These are phyloP conservation scores for Melipona quadrifasciata DNA, from an alignment of 1,140 invertebrate species.

Conservation along the genomic window DNA sequence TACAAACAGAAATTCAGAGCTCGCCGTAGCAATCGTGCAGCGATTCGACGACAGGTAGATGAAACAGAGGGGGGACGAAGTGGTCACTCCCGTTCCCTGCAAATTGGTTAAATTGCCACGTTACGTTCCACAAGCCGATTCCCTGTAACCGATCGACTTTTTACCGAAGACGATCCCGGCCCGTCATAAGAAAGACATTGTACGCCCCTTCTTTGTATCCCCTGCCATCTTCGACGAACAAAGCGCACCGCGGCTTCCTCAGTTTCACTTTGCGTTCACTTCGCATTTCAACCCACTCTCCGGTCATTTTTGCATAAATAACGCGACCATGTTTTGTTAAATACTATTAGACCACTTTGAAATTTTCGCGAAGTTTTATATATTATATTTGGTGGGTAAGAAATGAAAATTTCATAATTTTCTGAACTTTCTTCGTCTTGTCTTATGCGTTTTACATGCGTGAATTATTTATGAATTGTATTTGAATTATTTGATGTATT, in stretches of 20 bases:
- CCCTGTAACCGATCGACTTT: slow-evolving; percentile 48
- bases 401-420: too few relatives aligned
- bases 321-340: not conserved
- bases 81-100: slow-evolving; percentile 34
- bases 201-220: slow-evolving; percentile 17
- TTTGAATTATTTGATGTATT: too few relatives aligned
- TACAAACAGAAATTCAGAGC: not conserved
- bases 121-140: slow-evolving; percentile 45
- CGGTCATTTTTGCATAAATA: not conserved
- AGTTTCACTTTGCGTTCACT: not conserved
- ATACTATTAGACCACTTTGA: too few relatives aligned
- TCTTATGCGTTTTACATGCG: too few relatives aligned
- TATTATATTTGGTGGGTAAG: too few relatives aligned
- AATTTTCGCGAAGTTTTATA: too few relatives aligned
- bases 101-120: slow-evolving; percentile 55
- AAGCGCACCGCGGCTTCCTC: not conserved
- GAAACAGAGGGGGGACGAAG: slow-evolving; percentile 8
- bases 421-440: too few relatives aligned
- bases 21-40: slow-evolving; percentile 7
- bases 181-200: slow-evolving; percentile 52
- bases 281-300: slow-evolving; percentile 2
- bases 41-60: slow-evolving; percentile 32
- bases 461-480: too few relatives aligned
- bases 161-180: slow-evolving; percentile 7
- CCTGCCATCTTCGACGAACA: not conserved